Percentiles rank a stretch among this genome's conserved stretches.
Conservation (phyloP, 30 jellyfish, hydroid and myxozoan species). For the Turritopsis rubra region DNA sequence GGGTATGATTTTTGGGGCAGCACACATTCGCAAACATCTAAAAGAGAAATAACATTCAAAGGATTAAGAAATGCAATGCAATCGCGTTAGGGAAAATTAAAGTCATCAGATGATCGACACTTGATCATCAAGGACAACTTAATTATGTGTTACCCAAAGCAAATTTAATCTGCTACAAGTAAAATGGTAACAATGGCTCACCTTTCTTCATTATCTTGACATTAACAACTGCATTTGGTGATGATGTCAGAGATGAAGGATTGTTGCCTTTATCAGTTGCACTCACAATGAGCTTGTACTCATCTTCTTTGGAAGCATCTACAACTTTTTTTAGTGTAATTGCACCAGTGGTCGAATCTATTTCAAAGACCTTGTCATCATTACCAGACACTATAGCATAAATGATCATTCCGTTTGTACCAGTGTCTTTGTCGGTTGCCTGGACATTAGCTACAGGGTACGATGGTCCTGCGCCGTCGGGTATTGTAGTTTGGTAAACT, state of each 20-base stretch:
- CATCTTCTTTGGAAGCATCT: conserved; percentile 70
- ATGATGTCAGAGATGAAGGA: neutral
- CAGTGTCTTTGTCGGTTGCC: conserved; percentile 77
- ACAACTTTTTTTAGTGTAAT: conserved; percentile 50
- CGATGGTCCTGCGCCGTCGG: neutral
- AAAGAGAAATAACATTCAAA: neutral
- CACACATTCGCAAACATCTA: neutral
- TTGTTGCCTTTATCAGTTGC: conserved; percentile 79
- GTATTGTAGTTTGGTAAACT: neutral
- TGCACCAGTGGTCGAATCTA: conserved; percentile 64
- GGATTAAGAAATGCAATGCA: too few species aligned
- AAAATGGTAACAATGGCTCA: too few species aligned
- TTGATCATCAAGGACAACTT: too few species aligned
- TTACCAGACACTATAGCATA: conserved; percentile 48
- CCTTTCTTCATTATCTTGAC: conserved; percentile 11
- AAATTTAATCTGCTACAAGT: neutral
- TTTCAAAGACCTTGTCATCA: conserved; percentile 55
- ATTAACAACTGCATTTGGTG: conserved; percentile 4
- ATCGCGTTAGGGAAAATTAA: neutral
- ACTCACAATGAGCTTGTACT: conserved; percentile 46
- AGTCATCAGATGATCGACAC: neutral
- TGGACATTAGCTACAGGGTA: neutral
- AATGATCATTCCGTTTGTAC: conserved; percentile 52
- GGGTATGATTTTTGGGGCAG: conserved; percentile 5
- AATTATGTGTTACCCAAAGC: neutral